Conservation (phyloP, 2,888 invertebrate genomes). For the Siphlonurus alternatus region DNA sequence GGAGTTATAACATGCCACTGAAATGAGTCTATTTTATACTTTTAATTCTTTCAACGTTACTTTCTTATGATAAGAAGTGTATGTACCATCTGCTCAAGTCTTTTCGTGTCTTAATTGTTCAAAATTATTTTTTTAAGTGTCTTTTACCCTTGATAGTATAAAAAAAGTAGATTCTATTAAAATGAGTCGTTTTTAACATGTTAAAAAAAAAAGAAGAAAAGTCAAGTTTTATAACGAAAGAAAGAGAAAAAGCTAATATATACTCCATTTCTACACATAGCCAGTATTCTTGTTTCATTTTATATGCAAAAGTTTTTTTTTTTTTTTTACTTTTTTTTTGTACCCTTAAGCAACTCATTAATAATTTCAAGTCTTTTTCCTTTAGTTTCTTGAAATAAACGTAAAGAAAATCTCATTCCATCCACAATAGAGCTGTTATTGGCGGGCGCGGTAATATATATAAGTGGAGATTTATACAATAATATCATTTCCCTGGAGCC, state of each 20-base stretch:
- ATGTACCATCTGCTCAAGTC: neutral
- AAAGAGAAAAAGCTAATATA: neutral
- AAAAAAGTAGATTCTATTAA: neutral
- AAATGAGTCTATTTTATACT: neutral
- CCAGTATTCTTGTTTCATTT: neutral
- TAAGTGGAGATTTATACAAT: neutral
- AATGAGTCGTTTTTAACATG: neutral
- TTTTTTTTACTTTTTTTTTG: neutral
- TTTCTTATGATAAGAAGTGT: too few relatives aligned
- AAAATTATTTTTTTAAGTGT: conserved; percentile 2
- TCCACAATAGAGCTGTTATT: neutral
- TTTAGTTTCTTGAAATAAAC: neutral
- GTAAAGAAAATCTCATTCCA: neutral
- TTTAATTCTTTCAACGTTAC: neutral
- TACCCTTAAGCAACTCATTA: neutral
- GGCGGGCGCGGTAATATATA: neutral
- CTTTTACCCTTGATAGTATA: neutral
- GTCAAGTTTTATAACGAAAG: neutral
- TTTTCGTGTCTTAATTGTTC: neutral
- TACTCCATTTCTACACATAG: neutral
- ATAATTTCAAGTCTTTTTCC: neutral
- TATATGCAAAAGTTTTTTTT: neutral
- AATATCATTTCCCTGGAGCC: neutral
- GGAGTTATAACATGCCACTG: neutral
- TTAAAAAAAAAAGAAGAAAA: neutral